Percentiles rank a stretch among this genome's conserved stretches.
These are phyloP conservation scores for Planococcus citri DNA, from an alignment of 1,140 invertebrate genomes.

Conservation along the genomic window DNA sequence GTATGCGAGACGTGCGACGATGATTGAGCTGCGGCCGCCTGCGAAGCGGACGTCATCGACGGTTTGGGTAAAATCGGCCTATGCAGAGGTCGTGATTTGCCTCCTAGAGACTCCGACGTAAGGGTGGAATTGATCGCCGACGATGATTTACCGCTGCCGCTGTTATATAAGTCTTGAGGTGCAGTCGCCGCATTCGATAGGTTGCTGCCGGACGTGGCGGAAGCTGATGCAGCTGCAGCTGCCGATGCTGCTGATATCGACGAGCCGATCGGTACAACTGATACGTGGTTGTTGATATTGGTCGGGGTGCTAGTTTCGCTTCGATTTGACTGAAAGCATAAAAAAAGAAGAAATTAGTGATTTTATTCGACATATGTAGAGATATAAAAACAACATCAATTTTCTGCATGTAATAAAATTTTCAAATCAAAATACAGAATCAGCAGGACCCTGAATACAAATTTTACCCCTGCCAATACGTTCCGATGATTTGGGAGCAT, in stretches of 20 bases:
- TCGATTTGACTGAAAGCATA: background rate
- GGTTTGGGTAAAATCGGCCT: slow-evolving; percentile 27
- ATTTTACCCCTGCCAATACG: no score
- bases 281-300: background rate
- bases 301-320: background rate
- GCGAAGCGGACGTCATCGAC: background rate
- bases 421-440: no score
- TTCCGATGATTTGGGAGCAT: no score
- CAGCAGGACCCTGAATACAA: no score
- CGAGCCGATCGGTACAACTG: background rate
- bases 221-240: background rate
- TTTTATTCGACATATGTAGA: background rate
- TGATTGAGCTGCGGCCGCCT: background rate
- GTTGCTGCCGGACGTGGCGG: background rate
- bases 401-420: no score
- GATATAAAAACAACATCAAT: no score
- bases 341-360: background rate
- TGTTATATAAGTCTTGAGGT: background rate
- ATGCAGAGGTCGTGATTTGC: slow-evolving; percentile 10
- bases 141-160: no score
- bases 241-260: background rate
- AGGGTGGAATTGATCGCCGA: background rate
- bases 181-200: background rate
- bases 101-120: background rate
- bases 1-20: background rate